Base-by-base conservation (phyloP, 2,113 vertebrate genomes). In the Drymodes brunneopygia region DNA sequence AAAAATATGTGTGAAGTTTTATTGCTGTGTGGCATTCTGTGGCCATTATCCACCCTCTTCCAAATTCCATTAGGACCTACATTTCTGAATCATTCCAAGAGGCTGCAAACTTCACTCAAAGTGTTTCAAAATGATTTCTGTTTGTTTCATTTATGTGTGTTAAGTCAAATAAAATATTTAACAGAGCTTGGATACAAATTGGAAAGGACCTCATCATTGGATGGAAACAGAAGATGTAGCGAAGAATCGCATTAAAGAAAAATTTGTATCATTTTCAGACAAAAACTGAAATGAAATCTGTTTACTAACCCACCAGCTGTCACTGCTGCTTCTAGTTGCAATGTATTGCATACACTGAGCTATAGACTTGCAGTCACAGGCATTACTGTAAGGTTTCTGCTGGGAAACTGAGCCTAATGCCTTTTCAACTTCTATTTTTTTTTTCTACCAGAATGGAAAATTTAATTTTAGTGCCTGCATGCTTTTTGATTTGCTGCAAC, bases 231-330 rank as follows among this genome's bases (percentile, higher is more conserved):
- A 97, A 95, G 96, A 94, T 90, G 86, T 15, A 93, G 93, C 27
- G 1, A 92, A 94, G 85, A 96, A 95, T 91, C 85, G 5, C 96
- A 97, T 97, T 97, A 97, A 97, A 97, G 95, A 94, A 95, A 95
- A 96, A 95, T 74, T 95, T 96, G 95, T 95, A 96, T 95, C 90
- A 96, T 96, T 96, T 97, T 97, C 95, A 97, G 96, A 95, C 90
- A 97, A 98, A 97, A 97, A 89, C 97, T 95, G 89, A 97, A 96
- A 96, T 92, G 86, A 97, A 97, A 98, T 97, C 96, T 98, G 97
- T 97, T 97, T 96, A 94, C 81, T 86, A 92, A 95, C 89, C 92
- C 92, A 97, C 95, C 97, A 98, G 97, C 97, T 98, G 97, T 98
- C 97, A 95, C 94, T 97, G 92, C 89, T 86, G 71, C 88, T 97